Percentiles rank a stretch among this genome's conserved stretches.
Evolutionary conservation across 2,113 vertebrate genomes (phyloP).

Genomic region (Atractosteus spatula): DNA sequence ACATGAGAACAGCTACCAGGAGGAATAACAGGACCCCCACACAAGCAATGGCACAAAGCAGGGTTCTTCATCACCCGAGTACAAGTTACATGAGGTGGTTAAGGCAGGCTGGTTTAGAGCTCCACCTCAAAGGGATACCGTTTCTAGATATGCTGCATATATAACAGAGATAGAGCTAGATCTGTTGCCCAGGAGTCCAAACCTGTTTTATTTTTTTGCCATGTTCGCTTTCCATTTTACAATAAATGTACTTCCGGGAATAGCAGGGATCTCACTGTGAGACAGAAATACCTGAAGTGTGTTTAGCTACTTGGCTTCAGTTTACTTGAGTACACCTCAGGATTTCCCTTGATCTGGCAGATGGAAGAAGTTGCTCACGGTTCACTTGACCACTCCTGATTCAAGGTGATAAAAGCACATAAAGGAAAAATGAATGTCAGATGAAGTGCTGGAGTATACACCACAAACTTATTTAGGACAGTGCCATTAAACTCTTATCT

Average conservation of each 20-base stretch:
- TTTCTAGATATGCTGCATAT: too few species aligned
- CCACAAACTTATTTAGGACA: conserved; percentile 61
- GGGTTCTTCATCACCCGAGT: too few species aligned
- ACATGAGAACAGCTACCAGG: too few species aligned
- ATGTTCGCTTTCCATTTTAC: conserved; percentile 6
- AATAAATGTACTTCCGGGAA: conserved; percentile 31
- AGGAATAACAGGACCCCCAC: too few species aligned
- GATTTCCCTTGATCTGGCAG: conserved; percentile 50
- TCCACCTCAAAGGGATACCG: too few species aligned
- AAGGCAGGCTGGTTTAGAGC: too few species aligned
- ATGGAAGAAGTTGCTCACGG: conserved; percentile 41
- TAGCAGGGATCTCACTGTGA: conserved; percentile 7
- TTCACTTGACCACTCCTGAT: conserved; percentile 52
- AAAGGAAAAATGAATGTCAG: conserved; percentile 69
- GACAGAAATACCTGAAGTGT: conserved; percentile 9
- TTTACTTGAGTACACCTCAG: conserved; percentile 46
- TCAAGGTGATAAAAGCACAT: conserved; percentile 75
- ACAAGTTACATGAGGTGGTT: too few species aligned
- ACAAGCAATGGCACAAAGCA: too few species aligned
- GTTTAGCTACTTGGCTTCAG: conserved; percentile 31
- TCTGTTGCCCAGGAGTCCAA: too few species aligned
- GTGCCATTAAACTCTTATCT: conserved; percentile 35
- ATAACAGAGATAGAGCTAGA: too few species aligned
- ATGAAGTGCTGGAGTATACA: conserved; percentile 55
- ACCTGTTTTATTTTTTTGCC: too few species aligned